A percentile compares a stretch with the other conserved stretches of the same genome.
Evolutionary conservation across 2,888 invertebrate species (phyloP).

Genomic region (Rhagium mordax): DNA sequence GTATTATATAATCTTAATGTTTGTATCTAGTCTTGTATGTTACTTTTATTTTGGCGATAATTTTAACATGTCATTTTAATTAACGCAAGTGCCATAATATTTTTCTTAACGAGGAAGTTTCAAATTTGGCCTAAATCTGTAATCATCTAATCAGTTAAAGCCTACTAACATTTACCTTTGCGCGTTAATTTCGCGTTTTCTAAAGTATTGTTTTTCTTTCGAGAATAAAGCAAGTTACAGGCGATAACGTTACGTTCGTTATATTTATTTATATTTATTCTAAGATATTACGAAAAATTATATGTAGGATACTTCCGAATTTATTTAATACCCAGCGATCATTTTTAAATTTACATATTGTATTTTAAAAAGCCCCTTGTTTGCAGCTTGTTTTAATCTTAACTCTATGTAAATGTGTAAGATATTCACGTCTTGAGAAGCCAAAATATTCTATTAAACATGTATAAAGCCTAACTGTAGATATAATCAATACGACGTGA

Average conservation of each 20-base stretch:
- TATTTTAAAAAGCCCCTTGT: neutral
- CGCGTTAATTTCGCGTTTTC: neutral
- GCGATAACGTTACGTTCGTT: neutral
- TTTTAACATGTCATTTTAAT: slow-evolving; percentile 13
- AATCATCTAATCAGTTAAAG: slow-evolving; percentile 4
- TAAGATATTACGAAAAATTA: too few relatives aligned
- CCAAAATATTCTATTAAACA: slow-evolving; percentile 31
- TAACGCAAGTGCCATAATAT: slow-evolving; percentile 35
- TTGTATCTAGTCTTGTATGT: slow-evolving; percentile 49
- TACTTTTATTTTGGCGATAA: slow-evolving; percentile 33
- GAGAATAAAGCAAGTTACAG: slow-evolving; percentile 15
- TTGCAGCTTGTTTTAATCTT: slow-evolving; percentile 13
- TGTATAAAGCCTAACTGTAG: slow-evolving; percentile 33
- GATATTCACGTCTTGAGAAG: slow-evolving; percentile 27
- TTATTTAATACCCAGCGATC: neutral
- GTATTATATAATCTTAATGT: slow-evolving; percentile 46
- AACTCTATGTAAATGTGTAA: slow-evolving; percentile 28
- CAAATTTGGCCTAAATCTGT: slow-evolving; percentile 33
- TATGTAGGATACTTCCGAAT: neutral
- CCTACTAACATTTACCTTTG: slow-evolving; percentile 3
- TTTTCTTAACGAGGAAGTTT: slow-evolving; percentile 26
- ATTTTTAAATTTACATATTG: too few relatives aligned
- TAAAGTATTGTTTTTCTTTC: neutral
- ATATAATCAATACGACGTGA: slow-evolving; percentile 26
- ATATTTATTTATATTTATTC: neutral